Evolutionary conservation across 2,888 invertebrate species (phyloP).

Genomic region (Mantis religiosa): DNA sequence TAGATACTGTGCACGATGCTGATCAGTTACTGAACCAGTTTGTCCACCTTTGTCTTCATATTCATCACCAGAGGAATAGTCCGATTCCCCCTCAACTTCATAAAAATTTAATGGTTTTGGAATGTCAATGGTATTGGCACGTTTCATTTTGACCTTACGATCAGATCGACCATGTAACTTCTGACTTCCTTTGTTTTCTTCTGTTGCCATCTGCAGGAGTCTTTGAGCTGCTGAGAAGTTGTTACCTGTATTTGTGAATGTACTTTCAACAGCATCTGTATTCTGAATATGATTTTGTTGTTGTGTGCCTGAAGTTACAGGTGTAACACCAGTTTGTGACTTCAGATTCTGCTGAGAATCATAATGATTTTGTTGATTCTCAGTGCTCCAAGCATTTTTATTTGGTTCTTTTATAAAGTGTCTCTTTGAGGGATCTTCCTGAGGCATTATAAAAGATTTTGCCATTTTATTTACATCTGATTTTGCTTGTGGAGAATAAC

Average conservation of each 20-base stretch:
- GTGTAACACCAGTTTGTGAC: neutral
- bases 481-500: neutral
- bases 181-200: conserved; percentile 28
- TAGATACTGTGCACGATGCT: conserved; percentile 39
- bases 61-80: conserved; percentile 47
- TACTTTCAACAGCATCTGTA: neutral
- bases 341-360: neutral
- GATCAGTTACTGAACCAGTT: conserved; percentile 36
- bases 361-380: neutral
- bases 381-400: neutral
- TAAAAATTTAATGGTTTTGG: conserved; percentile 61
- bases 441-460: neutral
- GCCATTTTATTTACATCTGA: neutral
- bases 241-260: neutral
- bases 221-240: conserved; percentile 33
- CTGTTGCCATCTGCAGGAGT: conserved; percentile 36
- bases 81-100: conserved; percentile 36
- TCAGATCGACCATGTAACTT: conserved; percentile 43
- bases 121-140: conserved; percentile 86
- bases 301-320: neutral
- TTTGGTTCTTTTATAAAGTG: neutral
- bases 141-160: conserved; percentile 75
- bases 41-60: conserved; percentile 40
- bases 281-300: neutral
- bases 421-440: neutral